Conservation (phyloP, 1,140 invertebrate genomes). For the Agrilus planipennis region DNA sequence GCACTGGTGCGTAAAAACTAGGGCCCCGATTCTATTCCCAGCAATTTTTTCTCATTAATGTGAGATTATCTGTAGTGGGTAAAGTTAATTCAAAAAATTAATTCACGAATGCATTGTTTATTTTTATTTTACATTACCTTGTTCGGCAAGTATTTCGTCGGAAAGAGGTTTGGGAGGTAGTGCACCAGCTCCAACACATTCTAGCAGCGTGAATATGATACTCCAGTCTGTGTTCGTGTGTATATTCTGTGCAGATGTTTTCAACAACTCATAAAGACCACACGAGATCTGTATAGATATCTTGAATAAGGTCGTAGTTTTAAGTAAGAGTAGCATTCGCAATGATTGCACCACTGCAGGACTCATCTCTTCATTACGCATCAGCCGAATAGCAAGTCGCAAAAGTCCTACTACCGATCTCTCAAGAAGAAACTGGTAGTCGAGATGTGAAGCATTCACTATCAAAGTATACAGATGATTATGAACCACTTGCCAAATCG, state of each 20-base stretch:
- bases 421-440: conserved; percentile 73
- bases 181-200: conserved; percentile 88
- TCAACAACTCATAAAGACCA: conserved; percentile 81
- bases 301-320: conserved; percentile 54
- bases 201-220: conserved; percentile 80
- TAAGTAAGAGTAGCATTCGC: conserved; percentile 61
- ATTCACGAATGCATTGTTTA: too few relatives aligned
- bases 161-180: conserved; percentile 45
- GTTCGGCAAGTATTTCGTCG: conserved; percentile 27
- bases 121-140: conserved; percentile 9
- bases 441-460: conserved; percentile 56
- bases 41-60: too few relatives aligned
- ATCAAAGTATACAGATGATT: conserved; percentile 72
- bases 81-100: too few relatives aligned
- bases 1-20: too few relatives aligned
- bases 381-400: conserved; percentile 73
- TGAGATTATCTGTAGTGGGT: too few relatives aligned
- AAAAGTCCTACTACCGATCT: conserved; percentile 80
- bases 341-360: conserved; percentile 52
- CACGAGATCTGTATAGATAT: conserved; percentile 74
- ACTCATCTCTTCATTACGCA: conserved; percentile 76
- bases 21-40: too few relatives aligned
- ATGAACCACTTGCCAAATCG: conserved; percentile 71
- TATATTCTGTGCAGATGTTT: conserved; percentile 92
- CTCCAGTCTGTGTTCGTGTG: conserved; percentile 87